A percentile compares a stretch with the other conserved stretches of the same genome.
Evolutionary conservation across 2,888 invertebrate genomes (phyloP).

Genomic region (Argyra leucocephala): DNA sequence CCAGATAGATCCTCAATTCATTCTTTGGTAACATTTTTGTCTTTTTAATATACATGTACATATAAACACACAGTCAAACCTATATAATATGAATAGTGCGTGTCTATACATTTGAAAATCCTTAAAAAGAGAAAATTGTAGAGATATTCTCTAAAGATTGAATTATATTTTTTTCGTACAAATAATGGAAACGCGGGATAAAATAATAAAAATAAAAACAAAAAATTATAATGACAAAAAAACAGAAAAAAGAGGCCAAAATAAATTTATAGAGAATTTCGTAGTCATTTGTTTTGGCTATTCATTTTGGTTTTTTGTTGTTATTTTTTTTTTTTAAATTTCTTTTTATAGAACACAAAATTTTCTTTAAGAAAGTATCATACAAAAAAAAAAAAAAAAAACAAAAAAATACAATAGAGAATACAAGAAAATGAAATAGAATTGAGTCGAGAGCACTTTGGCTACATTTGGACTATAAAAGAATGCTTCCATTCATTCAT

Average conservation of each 20-base stretch:
- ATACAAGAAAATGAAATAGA: neutral
- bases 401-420: neutral
- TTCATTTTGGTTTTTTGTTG: neutral
- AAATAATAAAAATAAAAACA: neutral
- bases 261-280: slow-evolving; percentile 6
- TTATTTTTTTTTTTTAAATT: neutral
- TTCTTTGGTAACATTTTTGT: no score
- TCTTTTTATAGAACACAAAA: neutral
- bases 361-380: no score
- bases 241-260: neutral
- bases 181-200: no score
- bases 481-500: no score
- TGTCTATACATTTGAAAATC: neutral
- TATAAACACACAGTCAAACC: neutral
- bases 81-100: slow-evolving; percentile 1
- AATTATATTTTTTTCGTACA: no score
- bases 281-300: neutral
- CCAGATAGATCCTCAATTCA: no score
- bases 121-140: neutral
- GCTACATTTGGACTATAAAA: no score
- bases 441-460: no score
- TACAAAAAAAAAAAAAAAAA: neutral
- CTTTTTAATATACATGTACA: neutral
- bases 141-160: neutral
- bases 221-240: neutral